Conservation (phyloP, 2,113 vertebrate species). For the Psephotus haematonotus region DNA sequence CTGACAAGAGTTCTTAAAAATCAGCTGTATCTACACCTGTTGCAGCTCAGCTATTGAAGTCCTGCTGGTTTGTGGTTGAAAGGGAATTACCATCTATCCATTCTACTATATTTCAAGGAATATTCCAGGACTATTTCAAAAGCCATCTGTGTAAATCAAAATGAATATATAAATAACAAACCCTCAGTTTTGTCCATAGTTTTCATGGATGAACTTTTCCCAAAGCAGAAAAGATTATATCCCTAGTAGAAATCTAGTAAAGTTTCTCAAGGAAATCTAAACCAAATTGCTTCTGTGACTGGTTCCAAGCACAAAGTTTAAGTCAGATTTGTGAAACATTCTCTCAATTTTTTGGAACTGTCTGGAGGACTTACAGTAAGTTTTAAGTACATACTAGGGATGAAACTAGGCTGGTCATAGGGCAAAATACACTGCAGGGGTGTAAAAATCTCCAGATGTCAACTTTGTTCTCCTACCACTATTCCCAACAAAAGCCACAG, state of each 20-base stretch:
- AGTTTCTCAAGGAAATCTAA: neutral
- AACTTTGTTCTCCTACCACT: neutral
- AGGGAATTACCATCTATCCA: neutral
- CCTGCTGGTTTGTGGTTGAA: neutral
- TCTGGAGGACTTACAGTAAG: neutral
- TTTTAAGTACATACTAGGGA: neutral
- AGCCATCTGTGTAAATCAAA: neutral
- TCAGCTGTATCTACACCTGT: conserved; percentile 21
- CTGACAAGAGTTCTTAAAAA: neutral
- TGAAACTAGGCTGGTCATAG: neutral
- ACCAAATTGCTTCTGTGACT: neutral
- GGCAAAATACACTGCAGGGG: neutral
- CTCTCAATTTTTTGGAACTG: neutral
- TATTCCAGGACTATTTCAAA: neutral
- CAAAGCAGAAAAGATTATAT: neutral
- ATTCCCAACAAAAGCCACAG: neutral
- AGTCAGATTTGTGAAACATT: neutral
- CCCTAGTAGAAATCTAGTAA: neutral
- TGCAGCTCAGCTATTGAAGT: conserved; percentile 7
- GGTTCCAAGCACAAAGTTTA: neutral
- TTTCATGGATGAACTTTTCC: neutral
- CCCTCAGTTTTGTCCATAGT: neutral
- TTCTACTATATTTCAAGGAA: neutral
- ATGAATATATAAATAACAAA: conserved; percentile 15
- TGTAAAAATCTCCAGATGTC: neutral